phyloP scores from a whole-genome alignment of 2,888 invertebrate genomes.

The Saturnia pavonia region DNA sequence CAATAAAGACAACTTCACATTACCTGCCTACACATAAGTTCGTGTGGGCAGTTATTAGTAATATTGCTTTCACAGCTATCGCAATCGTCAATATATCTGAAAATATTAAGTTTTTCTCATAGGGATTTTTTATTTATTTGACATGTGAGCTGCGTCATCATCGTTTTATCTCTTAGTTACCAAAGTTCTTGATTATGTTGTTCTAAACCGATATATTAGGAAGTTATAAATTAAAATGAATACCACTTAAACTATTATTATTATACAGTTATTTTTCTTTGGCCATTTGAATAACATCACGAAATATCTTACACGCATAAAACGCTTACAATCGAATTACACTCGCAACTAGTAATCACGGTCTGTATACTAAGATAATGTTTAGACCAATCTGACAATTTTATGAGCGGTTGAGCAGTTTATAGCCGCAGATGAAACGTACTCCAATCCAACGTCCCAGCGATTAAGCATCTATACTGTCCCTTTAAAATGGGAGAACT shows the following conservation, averaged over 20 bases:
- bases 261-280: too few species aligned
- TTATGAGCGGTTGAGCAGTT: slow-evolving; percentile 23
- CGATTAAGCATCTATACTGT: neutral
- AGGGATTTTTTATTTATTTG: neutral
- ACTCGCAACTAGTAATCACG: neutral
- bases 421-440: slow-evolving; percentile 11
- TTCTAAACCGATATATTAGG: too few species aligned
- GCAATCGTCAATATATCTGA: too few species aligned
- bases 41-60: too few species aligned
- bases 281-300: too few species aligned
- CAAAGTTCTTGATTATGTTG: too few species aligned
- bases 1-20: too few species aligned
- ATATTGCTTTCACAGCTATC: too few species aligned
- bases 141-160: neutral
- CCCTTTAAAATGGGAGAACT: slow-evolving; percentile 5
- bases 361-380: neutral
- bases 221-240: too few species aligned
- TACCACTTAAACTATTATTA: too few species aligned
- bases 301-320: neutral
- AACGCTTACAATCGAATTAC: neutral
- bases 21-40: too few species aligned
- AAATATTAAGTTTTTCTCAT: too few species aligned
- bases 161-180: neutral
- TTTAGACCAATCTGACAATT: slow-evolving; percentile 18
- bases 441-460: neutral